Evolutionary conservation across 2,797 vertebrate genomes (phyloP).

Genomic region (Strix occidentalis): DNA sequence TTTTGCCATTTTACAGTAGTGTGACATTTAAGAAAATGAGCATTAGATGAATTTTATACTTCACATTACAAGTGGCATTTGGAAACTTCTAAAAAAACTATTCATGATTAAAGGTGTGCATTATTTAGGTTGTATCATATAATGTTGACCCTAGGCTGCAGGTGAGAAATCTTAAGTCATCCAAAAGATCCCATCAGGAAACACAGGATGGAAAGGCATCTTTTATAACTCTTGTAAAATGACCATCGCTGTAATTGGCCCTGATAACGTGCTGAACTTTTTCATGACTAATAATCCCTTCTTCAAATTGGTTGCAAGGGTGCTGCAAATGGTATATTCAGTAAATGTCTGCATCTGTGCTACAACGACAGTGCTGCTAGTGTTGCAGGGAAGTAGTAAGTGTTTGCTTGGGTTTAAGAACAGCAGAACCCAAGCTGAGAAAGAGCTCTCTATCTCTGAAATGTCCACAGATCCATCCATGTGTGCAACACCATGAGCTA

Average conservation of each 20-base stretch:
- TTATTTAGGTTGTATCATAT: constrained; percentile 37
- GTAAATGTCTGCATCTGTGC: neutral
- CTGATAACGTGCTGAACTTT: constrained; percentile 35
- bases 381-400: neutral
- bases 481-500: neutral
- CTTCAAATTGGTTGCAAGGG: constrained; percentile 26
- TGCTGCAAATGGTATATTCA: constrained; percentile 14
- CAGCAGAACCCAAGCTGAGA: neutral
- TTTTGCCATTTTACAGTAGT: neutral
- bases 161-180: constrained; percentile 35
- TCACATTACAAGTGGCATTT: neutral
- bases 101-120: neutral
- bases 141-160: constrained; percentile 43
- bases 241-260: neutral
- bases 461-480: neutral
- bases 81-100: neutral
- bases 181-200: constrained; percentile 51
- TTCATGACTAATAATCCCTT: constrained; percentile 28
- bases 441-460: neutral
- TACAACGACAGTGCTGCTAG: neutral
- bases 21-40: constrained; percentile 16
- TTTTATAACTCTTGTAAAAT: constrained; percentile 37
- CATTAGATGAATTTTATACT: constrained; percentile 25
- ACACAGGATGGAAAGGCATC: constrained; percentile 6
- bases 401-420: constrained; percentile 19